Percentiles rank a stretch among this genome's conserved stretches.
These are phyloP conservation scores for Pangasius djambal DNA, from an alignment of 2,797 vertebrate genomes.

Conservation along the genomic window DNA sequence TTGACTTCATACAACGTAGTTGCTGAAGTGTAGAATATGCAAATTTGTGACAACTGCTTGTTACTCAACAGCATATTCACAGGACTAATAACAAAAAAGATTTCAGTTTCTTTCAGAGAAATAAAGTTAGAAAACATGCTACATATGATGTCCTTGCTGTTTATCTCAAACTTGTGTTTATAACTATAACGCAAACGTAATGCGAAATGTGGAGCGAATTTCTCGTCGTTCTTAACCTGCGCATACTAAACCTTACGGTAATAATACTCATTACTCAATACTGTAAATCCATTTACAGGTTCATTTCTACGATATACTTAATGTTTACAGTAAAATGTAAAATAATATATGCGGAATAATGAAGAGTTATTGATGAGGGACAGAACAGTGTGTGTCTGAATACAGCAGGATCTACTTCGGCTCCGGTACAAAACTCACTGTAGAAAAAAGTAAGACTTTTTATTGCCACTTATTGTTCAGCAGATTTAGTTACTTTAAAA, in stretches of 20 bases:
- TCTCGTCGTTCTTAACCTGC: too few species aligned
- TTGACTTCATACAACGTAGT: neutral
- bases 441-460: slow-evolving; percentile 55
- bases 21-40: neutral
- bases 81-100: neutral
- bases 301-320: neutral
- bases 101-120: neutral
- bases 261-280: neutral
- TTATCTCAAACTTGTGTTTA: neutral
- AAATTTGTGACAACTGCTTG: neutral
- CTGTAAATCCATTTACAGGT: neutral
- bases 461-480: too few species aligned
- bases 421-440: slow-evolving; percentile 27
- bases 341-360: neutral
- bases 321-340: neutral
- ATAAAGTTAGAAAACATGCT: neutral
- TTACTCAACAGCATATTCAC: neutral
- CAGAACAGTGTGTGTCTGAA: slow-evolving; percentile 48
- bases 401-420: slow-evolving; percentile 33
- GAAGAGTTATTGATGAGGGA: neutral
- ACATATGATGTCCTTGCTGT: neutral
- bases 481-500: neutral
- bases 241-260: neutral
- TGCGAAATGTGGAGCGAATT: too few species aligned
- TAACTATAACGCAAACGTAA: neutral